Base-by-base conservation (phyloP, 2,888 invertebrate species). In the Tinea trinotella region DNA sequence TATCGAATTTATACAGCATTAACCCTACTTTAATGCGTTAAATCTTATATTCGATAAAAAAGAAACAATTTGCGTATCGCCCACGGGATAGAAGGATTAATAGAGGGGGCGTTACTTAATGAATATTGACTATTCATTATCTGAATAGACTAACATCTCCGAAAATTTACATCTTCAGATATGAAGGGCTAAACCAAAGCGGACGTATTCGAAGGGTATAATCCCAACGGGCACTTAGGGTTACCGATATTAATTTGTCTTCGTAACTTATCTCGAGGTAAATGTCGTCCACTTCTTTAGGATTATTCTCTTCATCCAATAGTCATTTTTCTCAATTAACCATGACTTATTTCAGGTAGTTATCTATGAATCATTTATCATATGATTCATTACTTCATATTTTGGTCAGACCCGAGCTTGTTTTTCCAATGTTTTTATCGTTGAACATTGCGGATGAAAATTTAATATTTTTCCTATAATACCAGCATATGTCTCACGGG, bases 221-320 rank as follows among this genome's bases (percentile, higher is more conserved):
- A 46, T 46, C 46, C 46, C 46, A 19, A 17, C 18, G 46, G 46
- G 13, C 40, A 40, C 40, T 40, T 4, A 40, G 40, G 40, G 40
- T 15, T 40, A 40, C 40, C 7, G 40, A 2, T 24, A 24, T 76
- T 75, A 76, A 82, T 81, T 79, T 76, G 76, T 82, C 79, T 81
- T 81, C 76, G 76, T 81, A 76, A 70, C 62, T 57, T 54, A 59
- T 59, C 57, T 57, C 56, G 55, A 40, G 44, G 58, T 54, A 56
- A 55, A 40, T 40, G 40, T 54, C 12, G 50, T 50, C 22, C 58
- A 57, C 56, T 57, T 57, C 54, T 58, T 54, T 3, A 48, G 19
- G 40, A 40, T 40, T 40, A 40, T 40, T 13, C 15, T 40, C 40
- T 15, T 40, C 15, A 40, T 40, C 40, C 40, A 40, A 40, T 40